Conservation (phyloP, 2,797 vertebrate genomes). For the Octomys mimax region DNA sequence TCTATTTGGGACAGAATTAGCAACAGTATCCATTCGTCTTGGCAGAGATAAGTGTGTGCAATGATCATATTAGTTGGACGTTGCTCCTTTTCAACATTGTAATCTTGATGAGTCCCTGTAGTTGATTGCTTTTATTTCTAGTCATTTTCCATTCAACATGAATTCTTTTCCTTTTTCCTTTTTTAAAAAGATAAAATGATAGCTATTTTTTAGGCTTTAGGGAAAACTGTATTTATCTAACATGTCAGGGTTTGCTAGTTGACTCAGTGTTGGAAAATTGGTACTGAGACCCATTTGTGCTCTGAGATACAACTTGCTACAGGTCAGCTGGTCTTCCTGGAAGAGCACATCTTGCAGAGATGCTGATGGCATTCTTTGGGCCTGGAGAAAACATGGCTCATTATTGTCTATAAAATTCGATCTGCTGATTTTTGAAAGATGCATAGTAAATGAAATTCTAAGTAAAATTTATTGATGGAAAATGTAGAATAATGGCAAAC, state of each 20-base stretch:
- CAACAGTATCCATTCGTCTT: background rate
- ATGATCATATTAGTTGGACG: background rate
- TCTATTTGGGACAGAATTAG: background rate
- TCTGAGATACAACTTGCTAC: conserved; percentile 14
- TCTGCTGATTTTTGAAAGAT: conserved; percentile 17
- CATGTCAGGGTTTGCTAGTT: background rate
- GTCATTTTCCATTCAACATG: background rate
- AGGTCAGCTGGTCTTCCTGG: background rate
- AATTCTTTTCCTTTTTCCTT: background rate
- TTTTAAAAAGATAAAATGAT: background rate
- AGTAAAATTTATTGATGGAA: conserved; percentile 26
- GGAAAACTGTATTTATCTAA: background rate
- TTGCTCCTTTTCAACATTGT: background rate
- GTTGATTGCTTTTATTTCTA: background rate
- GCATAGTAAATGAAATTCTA: background rate
- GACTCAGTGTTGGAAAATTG: background rate
- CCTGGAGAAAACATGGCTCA: background rate
- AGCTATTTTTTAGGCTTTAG: background rate
- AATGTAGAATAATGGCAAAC: background rate
- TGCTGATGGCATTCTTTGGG: background rate
- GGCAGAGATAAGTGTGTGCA: background rate
- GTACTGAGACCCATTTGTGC: background rate
- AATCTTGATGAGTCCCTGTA: background rate
- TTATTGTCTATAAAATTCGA: background rate
- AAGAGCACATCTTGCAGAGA: background rate